Base-by-base conservation (phyloP, 2,888 invertebrate genomes). In the Cheilosia grossa region DNA sequence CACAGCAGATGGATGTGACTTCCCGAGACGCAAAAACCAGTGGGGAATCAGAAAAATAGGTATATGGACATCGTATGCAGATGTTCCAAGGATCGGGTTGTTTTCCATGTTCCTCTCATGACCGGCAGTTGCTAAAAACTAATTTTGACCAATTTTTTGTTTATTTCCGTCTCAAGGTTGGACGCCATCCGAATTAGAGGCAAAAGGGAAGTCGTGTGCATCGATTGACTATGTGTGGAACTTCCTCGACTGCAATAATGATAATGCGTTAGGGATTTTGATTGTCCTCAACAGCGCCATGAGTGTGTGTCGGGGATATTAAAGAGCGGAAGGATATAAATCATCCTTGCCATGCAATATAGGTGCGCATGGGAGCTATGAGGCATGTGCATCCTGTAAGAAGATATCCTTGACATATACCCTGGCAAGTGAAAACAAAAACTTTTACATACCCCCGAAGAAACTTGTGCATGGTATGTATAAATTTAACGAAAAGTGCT, bases 401-500 rank as follows among this genome's bases (percentile, higher is more conserved):
- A 66, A 80, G 49, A 66, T 54, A 75, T 79, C 73, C 82, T 40
- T 72, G 67, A 53, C 82, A 72, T 64, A 30, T 56, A 74, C 61
- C 21, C 64, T 56, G 42, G 33, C 24, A 42, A 59, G 51, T 56
- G 59, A 78, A 82, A 78, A 82, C 66, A 72, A 77, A 81, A 81
- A 75, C 66, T 85, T 85, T 59, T 40, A 13, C 37, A 58, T 19
- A 15, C 42, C 47, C 40, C 4, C 15, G 42, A 79, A 56, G 33
- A 24, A 73, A 74, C 63, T 74, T 74, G 17, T 78, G 77, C 64
- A 69, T 66, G 53, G 78, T 21, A 21, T 59, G 30, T 30, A 30
- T 30, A 73, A 73, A 61, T 82, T 67, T 51, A 47, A 74, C 61
- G 70, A 59, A 83, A 83, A 83, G 47, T 85, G 81, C 81, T 80